Percentiles rank a stretch among this genome's conserved stretches.
These are phyloP conservation scores for Sardinella longiceps DNA, from an alignment of 2,797 vertebrate species.

Conservation along the genomic window DNA sequence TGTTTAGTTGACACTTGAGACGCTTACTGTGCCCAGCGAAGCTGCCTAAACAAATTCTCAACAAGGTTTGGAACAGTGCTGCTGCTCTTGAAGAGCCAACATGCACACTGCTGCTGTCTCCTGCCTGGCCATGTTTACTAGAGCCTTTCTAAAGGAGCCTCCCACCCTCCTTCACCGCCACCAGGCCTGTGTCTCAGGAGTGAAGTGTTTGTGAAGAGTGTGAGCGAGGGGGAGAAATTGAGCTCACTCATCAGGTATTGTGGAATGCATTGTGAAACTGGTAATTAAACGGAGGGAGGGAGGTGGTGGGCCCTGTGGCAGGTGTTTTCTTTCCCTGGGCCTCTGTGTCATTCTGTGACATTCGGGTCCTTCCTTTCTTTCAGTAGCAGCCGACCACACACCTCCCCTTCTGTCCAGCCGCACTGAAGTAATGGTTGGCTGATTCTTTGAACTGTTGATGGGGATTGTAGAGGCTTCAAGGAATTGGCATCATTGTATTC, in stretches of 20 bases:
- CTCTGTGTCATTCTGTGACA: not conserved
- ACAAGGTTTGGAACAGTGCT: not conserved
- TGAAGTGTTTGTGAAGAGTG: conserved; percentile 8
- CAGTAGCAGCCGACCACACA: not conserved
- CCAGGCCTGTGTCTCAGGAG: not conserved
- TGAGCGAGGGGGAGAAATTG: not conserved
- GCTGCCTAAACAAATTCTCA: not conserved
- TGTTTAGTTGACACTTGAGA: not conserved
- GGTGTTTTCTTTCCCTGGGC: conserved; percentile 3
- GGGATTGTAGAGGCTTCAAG: not conserved
- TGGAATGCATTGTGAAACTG: conserved; percentile 37
- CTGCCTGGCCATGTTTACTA: not conserved
- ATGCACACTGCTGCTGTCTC: not conserved
- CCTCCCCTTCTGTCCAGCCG: not conserved
- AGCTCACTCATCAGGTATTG: conserved; percentile 25
- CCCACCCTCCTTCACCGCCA: not conserved
- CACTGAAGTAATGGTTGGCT: not conserved
- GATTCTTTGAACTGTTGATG: not conserved
- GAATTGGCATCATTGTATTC: not conserved
- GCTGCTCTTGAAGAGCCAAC: conserved; percentile 6
- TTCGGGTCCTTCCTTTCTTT: not conserved
- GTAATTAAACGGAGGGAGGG: not conserved
- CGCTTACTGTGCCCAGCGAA: not conserved
- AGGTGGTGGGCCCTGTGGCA: conserved; percentile 12
- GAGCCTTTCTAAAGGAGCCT: not conserved